phyloP scores from a whole-genome alignment of 2,888 invertebrate genomes.

The Gymnoscelis rufifasciata region DNA sequence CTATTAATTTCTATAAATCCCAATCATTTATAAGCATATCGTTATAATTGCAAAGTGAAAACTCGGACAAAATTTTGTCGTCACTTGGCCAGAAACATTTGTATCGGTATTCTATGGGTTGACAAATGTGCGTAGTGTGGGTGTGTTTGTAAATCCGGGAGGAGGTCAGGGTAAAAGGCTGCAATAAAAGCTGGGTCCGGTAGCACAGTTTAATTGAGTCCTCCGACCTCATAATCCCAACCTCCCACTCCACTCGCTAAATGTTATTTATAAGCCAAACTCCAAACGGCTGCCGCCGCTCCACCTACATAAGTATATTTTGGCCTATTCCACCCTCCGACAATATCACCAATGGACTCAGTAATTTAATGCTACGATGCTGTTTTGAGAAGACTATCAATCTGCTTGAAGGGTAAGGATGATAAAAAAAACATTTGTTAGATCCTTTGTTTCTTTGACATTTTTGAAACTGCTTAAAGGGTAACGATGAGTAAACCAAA shows the following conservation, averaged over 20 bases:
- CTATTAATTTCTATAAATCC: slow-evolving; percentile 7
- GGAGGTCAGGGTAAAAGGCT: slow-evolving; percentile 73
- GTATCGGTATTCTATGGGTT: too few relatives aligned
- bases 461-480: too few relatives aligned
- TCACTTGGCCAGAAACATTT: too few relatives aligned
- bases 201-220: slow-evolving; percentile 77
- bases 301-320: slow-evolving; percentile 54
- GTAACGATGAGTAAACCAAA: too few relatives aligned
- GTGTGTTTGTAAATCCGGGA: slow-evolving; percentile 71
- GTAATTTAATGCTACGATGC: too few relatives aligned
- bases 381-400: too few relatives aligned
- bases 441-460: too few relatives aligned
- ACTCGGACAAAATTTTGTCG: too few relatives aligned
- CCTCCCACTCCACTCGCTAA: slow-evolving; percentile 66
- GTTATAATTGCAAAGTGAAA: too few relatives aligned
- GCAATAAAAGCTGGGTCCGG: slow-evolving; percentile 74
- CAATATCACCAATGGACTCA: slow-evolving; percentile 7
- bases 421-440: too few relatives aligned
- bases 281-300: slow-evolving; percentile 43
- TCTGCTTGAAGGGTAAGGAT: too few relatives aligned
- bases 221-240: slow-evolving; percentile 75
- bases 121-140: slow-evolving; percentile 62
- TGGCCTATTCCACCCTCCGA: slow-evolving; percentile 52
- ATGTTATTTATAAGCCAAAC: slow-evolving; percentile 75
- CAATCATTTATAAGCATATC: slow-evolving; percentile 3